These are phyloP conservation scores for Corbicula japonica DNA, from an alignment of 2,888 invertebrate genomes.

Conservation along the genomic window DNA sequence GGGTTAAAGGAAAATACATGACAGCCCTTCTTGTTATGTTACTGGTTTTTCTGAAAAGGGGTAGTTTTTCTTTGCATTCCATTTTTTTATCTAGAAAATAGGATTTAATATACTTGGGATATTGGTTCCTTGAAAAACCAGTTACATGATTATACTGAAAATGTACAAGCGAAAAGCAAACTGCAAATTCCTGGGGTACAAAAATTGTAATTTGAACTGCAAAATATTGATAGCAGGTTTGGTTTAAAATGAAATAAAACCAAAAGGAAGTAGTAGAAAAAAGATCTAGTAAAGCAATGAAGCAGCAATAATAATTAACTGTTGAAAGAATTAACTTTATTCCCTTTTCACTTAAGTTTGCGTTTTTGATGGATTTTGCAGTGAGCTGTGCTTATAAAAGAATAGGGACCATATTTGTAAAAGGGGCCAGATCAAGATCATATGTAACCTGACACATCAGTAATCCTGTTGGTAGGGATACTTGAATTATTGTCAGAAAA, in stretches of 20 bases:
- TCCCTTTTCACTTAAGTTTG: neutral
- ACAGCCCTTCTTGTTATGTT: neutral
- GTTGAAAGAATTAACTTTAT: neutral
- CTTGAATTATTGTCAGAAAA: neutral
- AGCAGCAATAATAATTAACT: neutral
- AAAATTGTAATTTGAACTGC: no score
- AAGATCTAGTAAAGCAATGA: neutral
- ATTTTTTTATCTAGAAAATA: constrained; percentile 9
- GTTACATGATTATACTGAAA: constrained; percentile 18
- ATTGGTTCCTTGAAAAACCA: constrained; percentile 20
- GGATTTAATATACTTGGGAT: neutral
- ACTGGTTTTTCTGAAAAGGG: constrained; percentile 25
- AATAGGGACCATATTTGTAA: constrained; percentile 13
- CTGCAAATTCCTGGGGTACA: neutral
- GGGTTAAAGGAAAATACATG: no score
- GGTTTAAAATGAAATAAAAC: neutral
- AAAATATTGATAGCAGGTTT: neutral
- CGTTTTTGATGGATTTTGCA: neutral
- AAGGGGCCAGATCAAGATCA: constrained; percentile 5
- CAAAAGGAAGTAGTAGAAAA: neutral
- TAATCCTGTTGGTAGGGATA: constrained; percentile 36
- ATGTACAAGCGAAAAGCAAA: constrained; percentile 1
- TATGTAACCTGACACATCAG: constrained; percentile 43
- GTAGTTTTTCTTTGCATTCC: neutral
- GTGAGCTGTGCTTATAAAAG: neutral